Conservation (phyloP, 2,113 vertebrate species). For the Charadrius vociferus region DNA sequence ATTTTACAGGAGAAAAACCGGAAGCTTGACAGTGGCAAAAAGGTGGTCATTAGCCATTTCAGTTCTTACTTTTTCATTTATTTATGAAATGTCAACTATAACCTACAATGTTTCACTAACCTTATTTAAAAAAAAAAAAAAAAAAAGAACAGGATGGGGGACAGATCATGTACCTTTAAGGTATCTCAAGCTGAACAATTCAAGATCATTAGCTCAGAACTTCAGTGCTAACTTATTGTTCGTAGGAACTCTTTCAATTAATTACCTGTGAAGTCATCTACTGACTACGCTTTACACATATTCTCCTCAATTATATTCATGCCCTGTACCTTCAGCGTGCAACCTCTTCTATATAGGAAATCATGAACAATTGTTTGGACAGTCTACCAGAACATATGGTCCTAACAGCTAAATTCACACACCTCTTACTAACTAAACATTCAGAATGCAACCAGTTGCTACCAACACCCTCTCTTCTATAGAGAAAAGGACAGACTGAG, state of each 20-base stretch:
- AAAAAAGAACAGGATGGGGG: background rate
- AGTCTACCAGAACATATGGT: background rate
- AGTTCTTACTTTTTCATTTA: background rate
- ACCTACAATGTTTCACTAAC: background rate
- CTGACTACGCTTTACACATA: background rate
- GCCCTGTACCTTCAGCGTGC: background rate
- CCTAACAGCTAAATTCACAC: background rate
- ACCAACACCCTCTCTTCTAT: background rate
- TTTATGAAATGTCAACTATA: background rate
- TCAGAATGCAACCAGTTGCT: background rate
- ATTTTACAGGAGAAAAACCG: background rate
- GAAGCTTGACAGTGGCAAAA: background rate
- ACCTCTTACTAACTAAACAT: background rate
- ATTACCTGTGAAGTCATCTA: background rate
- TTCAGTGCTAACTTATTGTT: background rate
- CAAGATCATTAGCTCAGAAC: background rate
- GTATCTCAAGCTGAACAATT: background rate
- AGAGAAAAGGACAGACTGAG: background rate
- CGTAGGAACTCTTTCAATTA: background rate
- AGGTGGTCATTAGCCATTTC: background rate
- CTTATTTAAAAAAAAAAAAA: background rate
- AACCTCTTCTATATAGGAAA: background rate
- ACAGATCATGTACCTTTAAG: background rate
- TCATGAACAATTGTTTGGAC: background rate
- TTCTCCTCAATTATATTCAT: background rate